Conservation (phyloP, 2,113 vertebrate species). For the Strigops habroptila region DNA sequence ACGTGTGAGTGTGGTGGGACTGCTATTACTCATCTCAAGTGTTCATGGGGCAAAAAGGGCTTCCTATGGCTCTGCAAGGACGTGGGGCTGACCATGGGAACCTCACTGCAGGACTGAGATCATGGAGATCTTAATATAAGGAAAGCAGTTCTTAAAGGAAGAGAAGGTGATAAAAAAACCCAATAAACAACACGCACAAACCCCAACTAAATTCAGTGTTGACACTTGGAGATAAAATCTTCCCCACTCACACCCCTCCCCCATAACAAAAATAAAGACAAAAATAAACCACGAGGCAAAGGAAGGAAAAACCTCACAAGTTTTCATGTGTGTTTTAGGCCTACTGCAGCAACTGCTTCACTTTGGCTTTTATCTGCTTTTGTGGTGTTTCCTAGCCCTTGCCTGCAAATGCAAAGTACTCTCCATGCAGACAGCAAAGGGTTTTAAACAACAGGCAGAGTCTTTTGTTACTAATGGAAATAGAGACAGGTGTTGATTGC, state of each 20-base stretch:
- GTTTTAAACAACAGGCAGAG: neutral
- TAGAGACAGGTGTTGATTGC: neutral
- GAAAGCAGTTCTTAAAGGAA: neutral
- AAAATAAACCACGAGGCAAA: constrained; percentile 56
- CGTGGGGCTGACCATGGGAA: neutral
- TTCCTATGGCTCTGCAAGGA: neutral
- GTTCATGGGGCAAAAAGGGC: neutral
- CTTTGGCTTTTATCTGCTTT: constrained; percentile 12
- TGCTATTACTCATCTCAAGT: neutral
- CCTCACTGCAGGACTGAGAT: neutral
- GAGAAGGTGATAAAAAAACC: neutral
- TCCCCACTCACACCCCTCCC: neutral
- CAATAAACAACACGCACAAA: neutral
- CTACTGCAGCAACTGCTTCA: neutral
- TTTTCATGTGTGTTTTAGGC: neutral
- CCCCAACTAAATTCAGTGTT: neutral
- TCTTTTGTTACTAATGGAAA: neutral
- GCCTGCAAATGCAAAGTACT: neutral
- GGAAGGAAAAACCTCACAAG: constrained; percentile 43
- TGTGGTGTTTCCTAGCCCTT: neutral
- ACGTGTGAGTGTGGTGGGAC: neutral
- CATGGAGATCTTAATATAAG: neutral
- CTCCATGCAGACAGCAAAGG: neutral
- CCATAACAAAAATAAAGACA: neutral
- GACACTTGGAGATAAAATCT: neutral